Base-by-base conservation (phyloP, 2,888 invertebrate genomes). In the Anodontia alba region DNA sequence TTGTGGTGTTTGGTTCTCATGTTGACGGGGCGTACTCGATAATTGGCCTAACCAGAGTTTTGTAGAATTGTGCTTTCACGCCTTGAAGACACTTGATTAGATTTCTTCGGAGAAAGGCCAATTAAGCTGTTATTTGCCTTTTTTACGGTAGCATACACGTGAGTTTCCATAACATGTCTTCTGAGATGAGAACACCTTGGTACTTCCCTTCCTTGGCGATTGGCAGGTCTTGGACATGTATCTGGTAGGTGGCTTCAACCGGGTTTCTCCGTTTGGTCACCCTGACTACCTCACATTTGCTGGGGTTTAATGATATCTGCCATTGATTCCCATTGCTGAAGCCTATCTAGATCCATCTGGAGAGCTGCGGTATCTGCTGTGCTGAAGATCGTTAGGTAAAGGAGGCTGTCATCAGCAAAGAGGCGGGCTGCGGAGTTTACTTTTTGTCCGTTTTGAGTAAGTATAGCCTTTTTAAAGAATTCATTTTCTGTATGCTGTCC, bases 251-350 rank as follows among this genome's bases (percentile, higher is more conserved):
- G 23, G 26, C 33, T 62, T 5, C 20, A 8, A 62, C 20, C 5
- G 33, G 31, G 62, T 33, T 62, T 33, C 33, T 31, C n/a, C 33
- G 26, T 20, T 31, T 33, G 54, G 26, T 54, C 3, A 54, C n/a
- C n/a, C 29, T 54, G 33, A 62, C n/a, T 31, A 62, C 62, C 33
- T 62, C 33, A 20, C 62, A 62, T 33, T 62, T 62, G 33, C 33
- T 15, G 5, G 62, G 62, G 62, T 62, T 33, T 10, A 31, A 62
- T 31, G 62, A 62, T 17, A 62, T 62, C 62, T 62, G 31, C 31
- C 62, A 62, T 33, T 33, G 12, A 12, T 62, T 62, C 62, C 62
- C 62, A 33, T 62, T 62, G 31, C 62, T 62, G 33, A 33, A 62
- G 33, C 10, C 33, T 62, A 17, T 33, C 62, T 62, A 62, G 33